Conservation (phyloP, 2,113 vertebrate species). For the Gulo gulo region DNA sequence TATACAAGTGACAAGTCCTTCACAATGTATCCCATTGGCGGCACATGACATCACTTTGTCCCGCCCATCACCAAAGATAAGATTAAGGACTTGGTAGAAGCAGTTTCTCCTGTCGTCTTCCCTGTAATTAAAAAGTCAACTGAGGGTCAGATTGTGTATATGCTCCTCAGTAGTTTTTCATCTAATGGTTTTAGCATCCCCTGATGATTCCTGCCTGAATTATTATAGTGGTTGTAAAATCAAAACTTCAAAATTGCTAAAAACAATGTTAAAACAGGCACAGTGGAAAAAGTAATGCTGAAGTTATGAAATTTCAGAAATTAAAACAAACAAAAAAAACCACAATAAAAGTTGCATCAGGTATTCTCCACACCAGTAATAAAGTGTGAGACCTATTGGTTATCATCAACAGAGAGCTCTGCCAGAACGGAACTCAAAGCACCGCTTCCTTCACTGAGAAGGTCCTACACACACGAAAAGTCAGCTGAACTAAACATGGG, state of each 20-base stretch:
- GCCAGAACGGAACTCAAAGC: not conserved
- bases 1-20: not conserved
- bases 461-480: not conserved
- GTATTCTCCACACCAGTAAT: not conserved
- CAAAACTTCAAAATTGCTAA: conserved; percentile 12
- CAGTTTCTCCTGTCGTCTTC: not conserved
- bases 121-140: conserved; percentile 1
- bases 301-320: conserved; percentile 26
- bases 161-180: not conserved
- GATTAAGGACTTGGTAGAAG: not conserved
- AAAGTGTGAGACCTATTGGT: not conserved
- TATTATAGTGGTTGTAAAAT: not conserved
- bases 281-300: not conserved
- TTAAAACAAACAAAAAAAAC: not conserved
- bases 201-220: conserved; percentile 1
- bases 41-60: not conserved
- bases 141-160: not conserved
- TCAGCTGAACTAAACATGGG: not conserved
- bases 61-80: not conserved
- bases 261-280: not conserved
- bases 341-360: not conserved
- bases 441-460: not conserved
- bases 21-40: not conserved
- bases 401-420: not conserved
- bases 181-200: not conserved